phyloP scores from a whole-genome alignment of 2,113 vertebrate species.

The Crotophaga sulcirostris region DNA sequence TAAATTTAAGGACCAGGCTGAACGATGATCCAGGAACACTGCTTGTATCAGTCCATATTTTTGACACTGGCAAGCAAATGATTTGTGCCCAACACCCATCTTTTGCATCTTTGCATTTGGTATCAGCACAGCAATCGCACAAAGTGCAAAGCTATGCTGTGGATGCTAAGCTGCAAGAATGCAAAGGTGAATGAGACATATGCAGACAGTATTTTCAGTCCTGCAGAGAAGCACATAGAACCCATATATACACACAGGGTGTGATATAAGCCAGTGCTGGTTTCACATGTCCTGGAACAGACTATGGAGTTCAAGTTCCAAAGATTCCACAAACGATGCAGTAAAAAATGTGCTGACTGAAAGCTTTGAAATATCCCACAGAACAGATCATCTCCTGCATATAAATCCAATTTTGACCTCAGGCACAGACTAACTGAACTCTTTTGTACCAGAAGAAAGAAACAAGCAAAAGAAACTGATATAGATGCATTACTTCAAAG shows the following conservation, averaged over 20 bases:
- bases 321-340: not conserved
- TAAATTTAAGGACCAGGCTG: not conserved
- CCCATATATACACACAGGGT: not conserved
- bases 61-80: not conserved
- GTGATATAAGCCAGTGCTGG: not conserved
- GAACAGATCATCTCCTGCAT: not conserved
- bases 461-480: slow-evolving; percentile 5
- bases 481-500: not conserved
- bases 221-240: not conserved
- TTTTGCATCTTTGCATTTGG: not conserved
- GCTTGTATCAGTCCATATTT: not conserved
- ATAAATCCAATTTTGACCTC: slow-evolving; percentile 3
- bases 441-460: slow-evolving; percentile 4
- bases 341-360: slow-evolving; percentile 9
- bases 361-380: slow-evolving; percentile 29
- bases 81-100: not conserved
- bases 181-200: not conserved
- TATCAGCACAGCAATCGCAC: not conserved
- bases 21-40: not conserved
- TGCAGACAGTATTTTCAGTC: not conserved
- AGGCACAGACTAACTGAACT: not conserved
- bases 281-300: fast-evolving
- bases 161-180: not conserved
- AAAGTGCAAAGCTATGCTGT: fast-evolving
- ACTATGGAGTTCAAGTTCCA: not conserved